These are phyloP conservation scores for Drosophila watanabei DNA, from an alignment of 1,140 invertebrate genomes.

Conservation along the genomic window DNA sequence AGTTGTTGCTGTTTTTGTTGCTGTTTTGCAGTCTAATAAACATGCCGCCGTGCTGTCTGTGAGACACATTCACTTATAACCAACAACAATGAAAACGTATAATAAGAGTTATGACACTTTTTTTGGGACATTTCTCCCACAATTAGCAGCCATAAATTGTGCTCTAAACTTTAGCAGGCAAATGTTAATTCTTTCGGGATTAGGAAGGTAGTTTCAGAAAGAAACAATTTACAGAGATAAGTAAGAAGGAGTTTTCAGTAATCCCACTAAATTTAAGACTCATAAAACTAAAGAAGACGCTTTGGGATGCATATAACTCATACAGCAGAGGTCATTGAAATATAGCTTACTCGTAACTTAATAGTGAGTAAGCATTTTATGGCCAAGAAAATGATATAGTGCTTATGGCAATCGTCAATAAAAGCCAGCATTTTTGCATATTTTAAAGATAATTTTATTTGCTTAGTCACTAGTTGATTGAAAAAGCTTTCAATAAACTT, in stretches of 20 bases:
- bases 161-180: conserved; percentile 15
- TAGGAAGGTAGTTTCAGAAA: neutral
- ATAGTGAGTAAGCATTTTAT: conserved; percentile 10
- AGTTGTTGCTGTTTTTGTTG: conserved; percentile 40
- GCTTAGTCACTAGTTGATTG: neutral
- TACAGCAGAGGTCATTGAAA: conserved; percentile 10
- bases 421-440: conserved; percentile 6
- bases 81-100: conserved; percentile 12
- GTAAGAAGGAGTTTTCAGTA: neutral
- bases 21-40: conserved; percentile 64
- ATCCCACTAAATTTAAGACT: conserved; percentile 17
- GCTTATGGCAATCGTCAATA: conserved; percentile 3
- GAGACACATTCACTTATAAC: conserved; percentile 47
- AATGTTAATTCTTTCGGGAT: conserved; percentile 14
- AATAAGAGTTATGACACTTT: conserved; percentile 42
- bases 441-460: neutral
- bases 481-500: neutral
- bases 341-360: neutral
- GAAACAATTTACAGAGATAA: neutral
- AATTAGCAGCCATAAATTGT: conserved; percentile 31
- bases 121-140: conserved; percentile 10
- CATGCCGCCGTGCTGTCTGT: conserved; percentile 69
- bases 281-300: conserved; percentile 16
- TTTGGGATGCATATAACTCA: neutral
- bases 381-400: conserved; percentile 3